A percentile compares a stretch with the other conserved stretches of the same genome.
Conservation (phyloP, 2,113 vertebrate genomes). For the Leptocoma aspasia region DNA sequence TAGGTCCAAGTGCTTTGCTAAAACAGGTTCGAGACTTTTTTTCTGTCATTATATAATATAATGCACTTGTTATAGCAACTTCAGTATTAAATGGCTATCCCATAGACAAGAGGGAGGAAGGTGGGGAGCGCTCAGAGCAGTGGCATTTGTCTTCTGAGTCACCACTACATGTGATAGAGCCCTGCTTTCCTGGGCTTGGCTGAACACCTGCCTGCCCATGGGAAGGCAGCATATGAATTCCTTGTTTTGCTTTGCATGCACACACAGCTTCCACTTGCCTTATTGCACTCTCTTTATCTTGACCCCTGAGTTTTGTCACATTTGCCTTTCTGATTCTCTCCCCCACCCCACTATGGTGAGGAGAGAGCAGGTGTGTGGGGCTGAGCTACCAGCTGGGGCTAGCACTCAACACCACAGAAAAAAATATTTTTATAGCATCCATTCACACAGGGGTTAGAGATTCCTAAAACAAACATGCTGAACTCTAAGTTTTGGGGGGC, state of each 20-base stretch:
- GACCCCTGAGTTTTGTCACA: neutral
- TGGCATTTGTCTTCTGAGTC: neutral
- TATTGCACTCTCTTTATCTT: neutral
- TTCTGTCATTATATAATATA: neutral
- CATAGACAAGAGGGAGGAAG: neutral
- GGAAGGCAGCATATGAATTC: accelerated
- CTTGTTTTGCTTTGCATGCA: neutral
- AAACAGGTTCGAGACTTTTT: neutral
- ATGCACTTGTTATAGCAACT: neutral
- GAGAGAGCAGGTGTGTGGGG: neutral
- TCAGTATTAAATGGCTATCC: neutral
- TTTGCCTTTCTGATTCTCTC: neutral
- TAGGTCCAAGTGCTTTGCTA: neutral
- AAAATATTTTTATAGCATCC: neutral
- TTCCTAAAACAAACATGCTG: neutral
- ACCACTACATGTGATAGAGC: accelerated
- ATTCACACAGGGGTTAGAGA: neutral
- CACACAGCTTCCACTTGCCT: neutral
- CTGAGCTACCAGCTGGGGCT: neutral
- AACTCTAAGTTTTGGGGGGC: neutral
- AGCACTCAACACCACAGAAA: neutral
- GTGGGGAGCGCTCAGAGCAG: accelerated
- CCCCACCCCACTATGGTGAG: neutral
- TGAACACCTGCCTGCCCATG: neutral
- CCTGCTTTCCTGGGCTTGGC: neutral